Conservation (phyloP, 2,113 vertebrate species). For the Equus przewalskii region DNA sequence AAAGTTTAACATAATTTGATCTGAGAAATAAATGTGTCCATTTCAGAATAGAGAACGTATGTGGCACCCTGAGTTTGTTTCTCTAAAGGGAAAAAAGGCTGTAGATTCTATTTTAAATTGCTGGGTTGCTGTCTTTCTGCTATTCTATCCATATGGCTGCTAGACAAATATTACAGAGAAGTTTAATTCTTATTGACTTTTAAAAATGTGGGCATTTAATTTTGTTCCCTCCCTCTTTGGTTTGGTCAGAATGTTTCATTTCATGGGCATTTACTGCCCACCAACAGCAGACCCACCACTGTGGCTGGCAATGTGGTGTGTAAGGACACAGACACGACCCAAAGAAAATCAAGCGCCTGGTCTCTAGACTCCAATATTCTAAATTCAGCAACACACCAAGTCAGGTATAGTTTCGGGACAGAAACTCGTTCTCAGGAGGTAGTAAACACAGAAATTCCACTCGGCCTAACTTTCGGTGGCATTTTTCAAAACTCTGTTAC, state of each 20-base stretch:
- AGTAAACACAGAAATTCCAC: too few relatives aligned
- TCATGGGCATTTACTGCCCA: not conserved
- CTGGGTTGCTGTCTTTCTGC: not conserved
- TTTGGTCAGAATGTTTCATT: not conserved
- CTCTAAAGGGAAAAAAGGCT: not conserved
- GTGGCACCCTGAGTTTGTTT: not conserved
- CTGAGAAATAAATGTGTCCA: not conserved
- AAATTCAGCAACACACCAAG: not conserved
- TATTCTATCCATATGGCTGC: not conserved
- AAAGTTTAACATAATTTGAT: not conserved
- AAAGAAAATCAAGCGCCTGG: not conserved
- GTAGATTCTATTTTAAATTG: not conserved
- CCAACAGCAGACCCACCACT: not conserved
- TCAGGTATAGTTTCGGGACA: not conserved
- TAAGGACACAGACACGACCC: rapidly evolving
- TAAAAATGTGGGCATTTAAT: not conserved
- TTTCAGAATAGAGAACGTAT: not conserved
- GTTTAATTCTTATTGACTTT: not conserved
- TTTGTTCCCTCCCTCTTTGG: not conserved
- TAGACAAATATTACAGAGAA: not conserved
- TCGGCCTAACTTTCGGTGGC: not conserved
- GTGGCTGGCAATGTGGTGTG: rapidly evolving
- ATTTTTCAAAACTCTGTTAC: not conserved
- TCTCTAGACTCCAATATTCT: not conserved
- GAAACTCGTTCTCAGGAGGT: not conserved